Evolutionary conservation across 2,888 invertebrate species (phyloP), one percentile per base, ranked within the genome.

Genomic region (Cataglyphis rosenhaueri): DNA sequence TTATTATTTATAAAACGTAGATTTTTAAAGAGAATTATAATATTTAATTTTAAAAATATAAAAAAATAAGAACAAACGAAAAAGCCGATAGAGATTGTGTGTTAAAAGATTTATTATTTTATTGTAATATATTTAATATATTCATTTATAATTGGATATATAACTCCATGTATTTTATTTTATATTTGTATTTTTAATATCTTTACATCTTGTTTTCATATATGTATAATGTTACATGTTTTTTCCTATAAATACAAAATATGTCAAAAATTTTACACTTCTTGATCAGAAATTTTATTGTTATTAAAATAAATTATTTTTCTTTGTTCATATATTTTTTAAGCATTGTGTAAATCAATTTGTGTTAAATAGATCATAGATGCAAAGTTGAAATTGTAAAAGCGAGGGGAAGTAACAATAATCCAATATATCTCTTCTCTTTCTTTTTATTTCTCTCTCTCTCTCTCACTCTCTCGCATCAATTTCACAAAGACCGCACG

Each of bases 401-500:
- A 1, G 38, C 38, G 12, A 55, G n/a, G 6, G 32, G 21, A 70
- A 57, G 21, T 68, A 57, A 61, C 35, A 70, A 70, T 70, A 70
- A 35, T 10, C 5, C 15, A 21, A 59, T 68, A 18, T 41, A 55
- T 68, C 15, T 12, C 10, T 6, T 18, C 18, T 18, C 48, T 18
- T 18, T 48, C 48, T 52, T 4, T 15, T 5, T 44, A 6, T 48
- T 41, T 41, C 38, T 32, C 35, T 38, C 35, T 35, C 62, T n/a
- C 15, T 74, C 21, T 21, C 21, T 21, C 21, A 0, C 21, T 21
- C 21, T 21, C 21, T 21, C 21, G 0, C 21, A 21, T 21, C 21
- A 15, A 41, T 6, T 32, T 68, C 70, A 59, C 59, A 70, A 70
- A 59, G 78, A 70, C 59, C 70, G 35, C 59, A 55, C 59, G 38